Evolutionary conservation across 1,140 invertebrate genomes (phyloP), one percentile per base, ranked within the genome.

Genomic region (Ericerus pela): DNA sequence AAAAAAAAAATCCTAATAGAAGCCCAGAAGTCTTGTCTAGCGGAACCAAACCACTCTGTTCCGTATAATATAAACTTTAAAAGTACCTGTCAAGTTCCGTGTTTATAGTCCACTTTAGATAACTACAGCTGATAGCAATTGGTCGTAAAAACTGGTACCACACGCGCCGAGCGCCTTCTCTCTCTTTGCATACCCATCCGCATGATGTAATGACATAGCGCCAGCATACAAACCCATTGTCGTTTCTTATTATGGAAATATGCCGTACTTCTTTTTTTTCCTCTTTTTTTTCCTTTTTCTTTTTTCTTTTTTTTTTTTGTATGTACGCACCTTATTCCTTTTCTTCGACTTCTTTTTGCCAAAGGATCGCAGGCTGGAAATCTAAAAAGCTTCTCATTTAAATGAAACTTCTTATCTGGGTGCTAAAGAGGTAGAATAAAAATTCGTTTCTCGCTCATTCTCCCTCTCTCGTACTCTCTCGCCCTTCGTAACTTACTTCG

Each of bases 141-240:
- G 41, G 41, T 47, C 41, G 41, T 47, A 47, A 47, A 47, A 47
- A 47, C 41, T 47, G 41, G 41, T 47, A 47, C 41, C 41, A 47
- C 41, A 24, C 41, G 41, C 41, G 12, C 20, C 41, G 41, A 22
- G 5, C 41, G 41, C 41, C 14, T 16, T 5, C n/a, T 41, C 37
- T 16, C 4, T 22, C 20, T n/a, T n/a, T n/a, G n/a, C n/a, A n/a
- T n/a, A n/a, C n/a, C n/a, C n/a, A n/a, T n/a, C 10, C 11, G 41
- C 20, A 47, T 24, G 10, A 20, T 16, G 26, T 47, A 47, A 47
- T 47, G 26, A 24, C 12, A 3, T 16, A 16, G n/a, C n/a, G n/a
- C n/a, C n/a, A n/a, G n/a, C n/a, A n/a, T n/a, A n/a, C n/a, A 41
- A n/a, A 8, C 8, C 14, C 20, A 41, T 24, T 22, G 41, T 47